Evolutionary conservation across 2,888 invertebrate species (phyloP).

Genomic region (Capitulum mitella): DNA sequence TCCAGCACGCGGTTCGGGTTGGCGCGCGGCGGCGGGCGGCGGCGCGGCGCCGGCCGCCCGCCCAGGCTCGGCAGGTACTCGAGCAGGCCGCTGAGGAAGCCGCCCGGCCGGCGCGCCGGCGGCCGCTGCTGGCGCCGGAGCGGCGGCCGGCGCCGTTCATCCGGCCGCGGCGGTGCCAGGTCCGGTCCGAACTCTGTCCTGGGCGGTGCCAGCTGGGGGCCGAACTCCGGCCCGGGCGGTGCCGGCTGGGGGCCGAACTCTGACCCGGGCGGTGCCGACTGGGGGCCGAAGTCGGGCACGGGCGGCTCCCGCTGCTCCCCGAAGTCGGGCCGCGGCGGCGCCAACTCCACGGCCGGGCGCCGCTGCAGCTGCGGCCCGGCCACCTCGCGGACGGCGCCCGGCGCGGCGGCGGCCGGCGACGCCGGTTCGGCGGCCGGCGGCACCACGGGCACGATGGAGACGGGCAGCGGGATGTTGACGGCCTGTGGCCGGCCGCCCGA

Average conservation of each 20-base stretch:
- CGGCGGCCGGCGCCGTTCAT: neutral
- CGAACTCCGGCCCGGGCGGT: neutral
- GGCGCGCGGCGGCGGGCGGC: neutral
- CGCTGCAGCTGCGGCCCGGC: neutral
- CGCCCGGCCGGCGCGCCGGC: neutral
- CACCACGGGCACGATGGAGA: neutral
- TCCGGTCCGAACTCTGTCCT: neutral
- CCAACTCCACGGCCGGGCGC: neutral
- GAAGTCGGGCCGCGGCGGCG: neutral
- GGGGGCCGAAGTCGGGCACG: neutral
- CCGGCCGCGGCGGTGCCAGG: neutral
- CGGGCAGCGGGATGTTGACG: neutral
- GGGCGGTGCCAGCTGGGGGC: neutral
- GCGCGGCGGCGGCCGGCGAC: too few relatives aligned
- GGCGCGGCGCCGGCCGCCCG: neutral
- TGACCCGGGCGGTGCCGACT: neutral
- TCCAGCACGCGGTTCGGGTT: neutral
- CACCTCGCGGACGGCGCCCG: too few relatives aligned
- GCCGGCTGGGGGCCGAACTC: neutral
- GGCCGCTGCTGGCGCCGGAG: constrained; percentile 7
- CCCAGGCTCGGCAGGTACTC: constrained; percentile 1
- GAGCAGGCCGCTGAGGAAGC: constrained; percentile 17
- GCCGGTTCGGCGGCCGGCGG: neutral
- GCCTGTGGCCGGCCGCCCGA: neutral
- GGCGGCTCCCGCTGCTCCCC: neutral